phyloP scores from a whole-genome alignment of 2,113 vertebrate genomes.

The Myocastor coypus region DNA sequence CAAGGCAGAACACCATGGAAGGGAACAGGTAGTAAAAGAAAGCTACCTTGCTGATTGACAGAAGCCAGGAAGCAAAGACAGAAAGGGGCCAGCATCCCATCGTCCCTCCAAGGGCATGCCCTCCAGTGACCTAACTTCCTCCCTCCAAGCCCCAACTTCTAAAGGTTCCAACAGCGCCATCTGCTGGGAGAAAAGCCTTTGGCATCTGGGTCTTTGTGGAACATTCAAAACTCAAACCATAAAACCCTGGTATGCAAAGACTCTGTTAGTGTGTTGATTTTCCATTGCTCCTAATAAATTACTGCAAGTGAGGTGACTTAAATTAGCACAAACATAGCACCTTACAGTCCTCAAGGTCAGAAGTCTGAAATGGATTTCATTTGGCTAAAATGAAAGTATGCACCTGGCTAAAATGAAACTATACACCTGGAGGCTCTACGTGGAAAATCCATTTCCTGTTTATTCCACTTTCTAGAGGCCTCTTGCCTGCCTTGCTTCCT shows the following conservation, averaged over 20 bases:
- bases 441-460: not conserved
- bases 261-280: not conserved
- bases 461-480: not conserved
- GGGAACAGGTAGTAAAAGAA: not conserved
- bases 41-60: not conserved
- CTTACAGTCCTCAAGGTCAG: not conserved
- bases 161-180: not conserved
- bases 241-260: not conserved
- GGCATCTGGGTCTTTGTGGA: not conserved
- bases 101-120: not conserved
- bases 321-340: not conserved
- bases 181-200: not conserved
- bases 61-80: not conserved
- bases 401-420: not conserved
- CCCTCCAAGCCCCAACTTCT: not conserved
- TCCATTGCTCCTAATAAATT: not conserved
- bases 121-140: not conserved
- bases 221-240: not conserved
- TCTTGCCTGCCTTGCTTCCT: not conserved
- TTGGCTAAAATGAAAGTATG: not conserved
- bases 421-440: not conserved
- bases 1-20: not conserved
- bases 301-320: not conserved
- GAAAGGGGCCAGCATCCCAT: not conserved
- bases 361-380: not conserved